phyloP scores from a whole-genome alignment of 2,888 invertebrate genomes.

The Dryococelus australis region DNA sequence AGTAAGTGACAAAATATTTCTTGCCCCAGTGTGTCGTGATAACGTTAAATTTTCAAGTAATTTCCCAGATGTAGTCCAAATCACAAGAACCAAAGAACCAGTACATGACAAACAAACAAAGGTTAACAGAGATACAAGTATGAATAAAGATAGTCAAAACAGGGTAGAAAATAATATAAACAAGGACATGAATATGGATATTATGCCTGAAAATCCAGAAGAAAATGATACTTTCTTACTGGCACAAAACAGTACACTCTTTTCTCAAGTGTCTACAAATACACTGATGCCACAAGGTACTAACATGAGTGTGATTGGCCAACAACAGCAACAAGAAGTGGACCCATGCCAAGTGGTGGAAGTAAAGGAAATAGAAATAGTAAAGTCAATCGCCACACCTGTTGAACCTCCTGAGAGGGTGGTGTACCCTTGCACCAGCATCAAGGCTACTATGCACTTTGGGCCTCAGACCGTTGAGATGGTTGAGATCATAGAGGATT shows the following conservation, averaged over 20 bases:
- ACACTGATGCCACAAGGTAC: conserved; percentile 34
- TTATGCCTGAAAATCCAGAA: conserved; percentile 43
- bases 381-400: conserved; percentile 68
- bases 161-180: background rate
- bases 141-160: background rate
- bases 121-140: background rate
- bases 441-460: conserved; percentile 64
- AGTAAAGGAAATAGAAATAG: conserved; percentile 73
- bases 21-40: background rate
- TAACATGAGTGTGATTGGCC: background rate
- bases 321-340: conserved; percentile 45
- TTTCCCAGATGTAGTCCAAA: conserved; percentile 36
- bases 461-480: conserved; percentile 60
- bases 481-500: conserved; percentile 60
- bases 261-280: conserved; percentile 69
- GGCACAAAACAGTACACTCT: conserved; percentile 71
- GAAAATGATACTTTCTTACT: conserved; percentile 65
- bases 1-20: background rate
- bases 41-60: background rate
- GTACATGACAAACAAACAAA: conserved; percentile 13
- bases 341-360: conserved; percentile 69
- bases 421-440: conserved; percentile 62
- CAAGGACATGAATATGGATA: conserved; percentile 3
- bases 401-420: conserved; percentile 56
- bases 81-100: background rate